Evolutionary conservation across 1,140 invertebrate genomes (phyloP).

Genomic region (Drepana arcuata): DNA sequence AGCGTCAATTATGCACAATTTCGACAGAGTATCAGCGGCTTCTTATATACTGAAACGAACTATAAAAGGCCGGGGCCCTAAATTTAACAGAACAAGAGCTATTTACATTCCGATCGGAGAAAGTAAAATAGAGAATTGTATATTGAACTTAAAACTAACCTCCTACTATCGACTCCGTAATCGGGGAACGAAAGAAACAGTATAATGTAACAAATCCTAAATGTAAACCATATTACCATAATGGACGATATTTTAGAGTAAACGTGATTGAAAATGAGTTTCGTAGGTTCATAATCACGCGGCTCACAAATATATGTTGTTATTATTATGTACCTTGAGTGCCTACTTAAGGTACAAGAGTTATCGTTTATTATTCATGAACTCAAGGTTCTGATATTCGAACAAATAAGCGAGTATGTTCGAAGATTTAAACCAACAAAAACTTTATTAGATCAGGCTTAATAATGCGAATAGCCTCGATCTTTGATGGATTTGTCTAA

Average conservation of each 20-base stretch:
- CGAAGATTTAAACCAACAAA: not conserved
- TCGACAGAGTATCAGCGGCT: not conserved
- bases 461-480: not conserved
- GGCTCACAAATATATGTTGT: too few relatives aligned
- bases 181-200: conserved; percentile 15
- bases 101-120: conserved; percentile 19
- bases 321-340: too few relatives aligned
- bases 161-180: conserved; percentile 21
- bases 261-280: conserved; percentile 20
- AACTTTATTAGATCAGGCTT: not conserved
- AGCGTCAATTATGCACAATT: not conserved
- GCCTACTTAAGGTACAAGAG: too few relatives aligned
- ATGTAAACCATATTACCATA: conserved; percentile 28
- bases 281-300: not conserved
- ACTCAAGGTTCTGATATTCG: too few relatives aligned
- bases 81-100: conserved; percentile 8
- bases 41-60: not conserved
- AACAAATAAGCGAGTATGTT: not conserved
- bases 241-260: conserved; percentile 14
- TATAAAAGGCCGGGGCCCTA: not conserved
- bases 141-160: conserved; percentile 5
- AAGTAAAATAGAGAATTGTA: conserved; percentile 19
- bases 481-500: too few relatives aligned
- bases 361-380: too few relatives aligned
- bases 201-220: conserved; percentile 24